phyloP scores from a whole-genome alignment of 1,140 invertebrate species.

The Magallana angulata region DNA sequence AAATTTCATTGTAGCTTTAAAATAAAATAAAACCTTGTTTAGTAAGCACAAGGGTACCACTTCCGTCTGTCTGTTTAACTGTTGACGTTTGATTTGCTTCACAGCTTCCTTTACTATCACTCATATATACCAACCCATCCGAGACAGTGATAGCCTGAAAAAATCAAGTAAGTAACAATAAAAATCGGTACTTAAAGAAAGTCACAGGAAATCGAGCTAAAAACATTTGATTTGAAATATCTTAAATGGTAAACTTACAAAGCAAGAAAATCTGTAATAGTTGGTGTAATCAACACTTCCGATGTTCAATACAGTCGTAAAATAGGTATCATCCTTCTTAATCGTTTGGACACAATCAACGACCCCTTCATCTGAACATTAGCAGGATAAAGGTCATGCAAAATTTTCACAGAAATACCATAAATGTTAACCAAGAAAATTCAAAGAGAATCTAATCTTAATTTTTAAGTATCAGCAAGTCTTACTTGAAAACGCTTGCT shows the following conservation, averaged over 20 bases:
- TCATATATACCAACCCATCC: not conserved
- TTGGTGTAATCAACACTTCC: conserved; percentile 36
- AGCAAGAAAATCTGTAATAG: conserved; percentile 31
- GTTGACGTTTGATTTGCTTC: not conserved
- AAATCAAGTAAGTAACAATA: not conserved
- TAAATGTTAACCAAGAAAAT: too few relatives aligned
- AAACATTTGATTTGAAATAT: not conserved
- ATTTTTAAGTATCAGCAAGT: too few relatives aligned
- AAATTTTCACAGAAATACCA: too few relatives aligned
- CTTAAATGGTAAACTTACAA: not conserved
- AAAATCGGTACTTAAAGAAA: too few relatives aligned
- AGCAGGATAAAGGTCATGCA: too few relatives aligned
- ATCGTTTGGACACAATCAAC: conserved; percentile 26
- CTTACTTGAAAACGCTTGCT: conserved; percentile 51
- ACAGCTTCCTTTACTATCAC: conserved; percentile 40
- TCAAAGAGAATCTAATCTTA: too few relatives aligned
- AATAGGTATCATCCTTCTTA: conserved; percentile 8
- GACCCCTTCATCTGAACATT: conserved; percentile 32
- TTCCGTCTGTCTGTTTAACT: conserved; percentile 38
- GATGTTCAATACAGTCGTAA: conserved; percentile 17
- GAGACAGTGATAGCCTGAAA: not conserved
- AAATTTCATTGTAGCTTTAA: not conserved
- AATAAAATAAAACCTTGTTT: not conserved
- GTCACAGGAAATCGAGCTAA: not conserved
- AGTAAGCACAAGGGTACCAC: conserved; percentile 35